Evolutionary conservation across 2,113 vertebrate genomes (phyloP).

Genomic region (Nestor notabilis): DNA sequence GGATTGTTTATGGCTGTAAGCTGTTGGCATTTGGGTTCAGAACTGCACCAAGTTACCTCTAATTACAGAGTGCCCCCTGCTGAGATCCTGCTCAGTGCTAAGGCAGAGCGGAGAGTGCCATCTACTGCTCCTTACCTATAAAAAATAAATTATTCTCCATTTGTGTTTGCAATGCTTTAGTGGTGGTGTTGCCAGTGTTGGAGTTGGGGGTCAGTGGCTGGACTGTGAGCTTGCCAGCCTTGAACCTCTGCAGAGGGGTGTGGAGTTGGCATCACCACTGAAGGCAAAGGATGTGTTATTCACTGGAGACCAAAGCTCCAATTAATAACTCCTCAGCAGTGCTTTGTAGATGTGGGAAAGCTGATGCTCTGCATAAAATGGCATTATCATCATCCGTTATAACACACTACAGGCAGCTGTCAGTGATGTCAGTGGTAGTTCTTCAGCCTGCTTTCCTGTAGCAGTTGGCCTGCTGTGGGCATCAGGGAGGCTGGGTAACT

Average conservation of each 20-base stretch:
- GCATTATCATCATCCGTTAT: accelerated
- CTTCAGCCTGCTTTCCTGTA: background rate
- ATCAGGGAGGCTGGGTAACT: background rate
- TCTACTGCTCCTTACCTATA: conserved; percentile 48
- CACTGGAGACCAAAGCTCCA: background rate
- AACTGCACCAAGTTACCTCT: background rate
- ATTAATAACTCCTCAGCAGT: background rate
- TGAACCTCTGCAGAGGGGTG: accelerated
- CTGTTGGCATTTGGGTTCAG: background rate
- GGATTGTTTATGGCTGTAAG: background rate
- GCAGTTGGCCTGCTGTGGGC: background rate
- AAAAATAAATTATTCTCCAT: background rate
- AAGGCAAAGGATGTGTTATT: accelerated
- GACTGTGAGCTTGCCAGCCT: accelerated
- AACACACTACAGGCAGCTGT: background rate
- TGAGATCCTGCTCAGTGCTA: background rate
- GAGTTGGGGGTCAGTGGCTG: background rate
- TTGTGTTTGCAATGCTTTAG: background rate
- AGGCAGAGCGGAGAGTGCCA: conserved; percentile 51
- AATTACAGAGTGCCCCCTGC: conserved; percentile 26
- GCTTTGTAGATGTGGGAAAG: background rate
- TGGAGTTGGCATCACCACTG: accelerated
- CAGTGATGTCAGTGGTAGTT: background rate
- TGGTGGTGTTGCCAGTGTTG: background rate
- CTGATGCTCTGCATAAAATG: background rate